Evolutionary conservation across 2,113 vertebrate genomes (phyloP).

Genomic region (Leptodactylus fuscus): DNA sequence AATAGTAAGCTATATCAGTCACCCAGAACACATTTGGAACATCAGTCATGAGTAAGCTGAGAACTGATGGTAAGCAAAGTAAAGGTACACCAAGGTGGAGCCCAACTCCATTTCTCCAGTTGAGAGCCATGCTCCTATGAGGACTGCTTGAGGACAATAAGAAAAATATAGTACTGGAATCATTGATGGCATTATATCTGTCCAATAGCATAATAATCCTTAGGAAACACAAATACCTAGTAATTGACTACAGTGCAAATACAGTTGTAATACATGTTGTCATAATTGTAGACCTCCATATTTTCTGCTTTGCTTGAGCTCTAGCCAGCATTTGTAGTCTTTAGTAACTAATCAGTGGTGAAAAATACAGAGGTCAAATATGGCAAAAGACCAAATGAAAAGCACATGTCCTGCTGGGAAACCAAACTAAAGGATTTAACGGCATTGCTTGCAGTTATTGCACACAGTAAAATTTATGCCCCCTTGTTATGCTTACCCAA

Average conservation of each 20-base stretch:
- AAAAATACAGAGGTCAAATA: slow-evolving; percentile 81
- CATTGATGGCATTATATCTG: not conserved
- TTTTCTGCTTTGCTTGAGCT: not conserved
- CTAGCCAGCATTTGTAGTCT: slow-evolving; percentile 62
- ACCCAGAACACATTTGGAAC: too few species aligned
- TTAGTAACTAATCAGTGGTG: slow-evolving; percentile 82
- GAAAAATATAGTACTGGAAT: not conserved
- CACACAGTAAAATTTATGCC: slow-evolving; percentile 98
- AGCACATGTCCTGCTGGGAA: slow-evolving; percentile 86
- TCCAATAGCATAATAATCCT: not conserved
- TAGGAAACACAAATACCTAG: not conserved
- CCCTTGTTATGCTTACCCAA: slow-evolving; percentile 92
- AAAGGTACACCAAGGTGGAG: too few species aligned
- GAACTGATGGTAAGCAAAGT: too few species aligned
- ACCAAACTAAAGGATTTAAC: slow-evolving; percentile 78
- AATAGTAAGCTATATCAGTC: too few species aligned
- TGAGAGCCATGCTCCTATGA: too few species aligned
- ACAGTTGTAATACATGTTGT: too few species aligned
- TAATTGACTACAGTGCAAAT: not conserved
- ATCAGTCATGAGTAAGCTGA: too few species aligned
- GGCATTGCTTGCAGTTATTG: slow-evolving; percentile 90
- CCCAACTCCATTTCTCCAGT: too few species aligned
- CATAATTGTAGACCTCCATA: not conserved
- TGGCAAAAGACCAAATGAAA: slow-evolving; percentile 84
- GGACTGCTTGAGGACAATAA: too few species aligned